phyloP scores from a whole-genome alignment of 1,140 invertebrate species.

The Drosophila malerkotliana region DNA sequence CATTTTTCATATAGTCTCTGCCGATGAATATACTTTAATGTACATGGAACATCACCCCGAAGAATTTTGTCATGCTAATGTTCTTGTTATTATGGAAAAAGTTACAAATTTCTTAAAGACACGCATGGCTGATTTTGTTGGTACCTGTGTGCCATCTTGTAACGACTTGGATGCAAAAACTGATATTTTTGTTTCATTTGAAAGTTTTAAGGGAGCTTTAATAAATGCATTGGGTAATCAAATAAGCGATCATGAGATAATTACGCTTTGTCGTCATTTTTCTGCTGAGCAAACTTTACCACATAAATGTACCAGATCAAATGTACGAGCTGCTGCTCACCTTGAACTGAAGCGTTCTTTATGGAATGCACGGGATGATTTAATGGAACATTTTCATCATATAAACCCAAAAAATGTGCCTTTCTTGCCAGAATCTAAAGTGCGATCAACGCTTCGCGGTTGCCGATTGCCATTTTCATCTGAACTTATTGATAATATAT shows the following conservation, averaged over 20 bases:
- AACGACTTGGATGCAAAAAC: constrained; percentile 47
- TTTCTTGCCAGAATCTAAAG: constrained; percentile 85
- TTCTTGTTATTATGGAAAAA: constrained; percentile 89
- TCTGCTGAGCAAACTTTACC: constrained; percentile 83
- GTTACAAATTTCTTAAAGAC: constrained; percentile 86
- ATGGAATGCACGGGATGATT: constrained; percentile 88
- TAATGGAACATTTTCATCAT: constrained; percentile 88
- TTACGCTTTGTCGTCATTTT: constrained; percentile 89
- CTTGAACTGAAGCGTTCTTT: constrained; percentile 87
- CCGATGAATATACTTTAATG: constrained; percentile 93
- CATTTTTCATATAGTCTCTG: constrained; percentile 90
- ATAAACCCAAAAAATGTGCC: constrained; percentile 86
- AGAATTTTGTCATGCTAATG: constrained; percentile 89
- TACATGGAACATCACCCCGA: constrained; percentile 93
- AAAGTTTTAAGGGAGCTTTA: constrained; percentile 86
- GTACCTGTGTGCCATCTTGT: constrained; percentile 47
- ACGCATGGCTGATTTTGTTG: constrained; percentile 53
- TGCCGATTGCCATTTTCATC: constrained; percentile 87
- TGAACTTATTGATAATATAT: constrained; percentile 88
- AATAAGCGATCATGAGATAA: constrained; percentile 91
- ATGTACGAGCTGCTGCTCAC: constrained; percentile 86
- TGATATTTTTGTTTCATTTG: constrained; percentile 74
- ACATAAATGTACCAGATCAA: constrained; percentile 75
- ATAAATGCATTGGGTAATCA: constrained; percentile 86
- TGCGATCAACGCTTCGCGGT: constrained; percentile 87